A percentile compares a stretch with the other conserved stretches of the same genome.
Evolutionary conservation across 2,888 invertebrate species (phyloP).

Genomic region (Oxycera nigricornis): DNA sequence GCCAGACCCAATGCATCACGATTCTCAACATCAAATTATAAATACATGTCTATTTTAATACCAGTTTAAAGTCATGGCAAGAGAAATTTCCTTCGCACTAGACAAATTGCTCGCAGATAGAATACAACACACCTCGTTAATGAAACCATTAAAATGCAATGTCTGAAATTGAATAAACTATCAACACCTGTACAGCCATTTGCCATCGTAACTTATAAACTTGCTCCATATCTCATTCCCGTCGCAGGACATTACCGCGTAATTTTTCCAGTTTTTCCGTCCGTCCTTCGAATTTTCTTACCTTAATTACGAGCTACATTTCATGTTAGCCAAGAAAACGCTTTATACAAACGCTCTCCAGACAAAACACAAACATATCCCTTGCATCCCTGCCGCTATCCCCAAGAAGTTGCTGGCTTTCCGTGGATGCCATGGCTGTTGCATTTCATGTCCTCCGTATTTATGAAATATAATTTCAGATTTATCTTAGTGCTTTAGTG

Average conservation of each 20-base stretch:
- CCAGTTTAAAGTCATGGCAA: no score
- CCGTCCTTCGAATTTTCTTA: slow-evolving; percentile 21
- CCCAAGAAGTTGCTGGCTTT: not conserved
- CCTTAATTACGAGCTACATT: slow-evolving; percentile 30
- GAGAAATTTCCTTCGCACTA: no score
- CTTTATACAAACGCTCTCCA: not conserved
- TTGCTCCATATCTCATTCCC: slow-evolving; percentile 27
- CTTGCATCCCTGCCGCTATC: not conserved
- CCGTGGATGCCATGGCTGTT: not conserved
- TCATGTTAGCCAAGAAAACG: not conserved
- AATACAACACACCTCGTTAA: slow-evolving; percentile 7
- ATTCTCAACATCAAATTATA: no score
- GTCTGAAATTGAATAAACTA: slow-evolving; percentile 39
- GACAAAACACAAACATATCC: slow-evolving; percentile 23
- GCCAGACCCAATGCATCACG: no score
- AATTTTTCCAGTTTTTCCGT: slow-evolving; percentile 22
- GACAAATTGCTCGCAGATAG: no score
- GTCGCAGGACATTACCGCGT: slow-evolving; percentile 14
- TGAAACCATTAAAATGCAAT: slow-evolving; percentile 35
- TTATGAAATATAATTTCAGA: slow-evolving; percentile 20
- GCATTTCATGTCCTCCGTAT: not conserved
- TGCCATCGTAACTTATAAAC: slow-evolving; percentile 34
- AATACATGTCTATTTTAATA: no score
- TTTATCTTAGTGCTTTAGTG: not conserved
- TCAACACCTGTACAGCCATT: slow-evolving; percentile 38